Percentiles rank a stretch among this genome's conserved stretches.
Evolutionary conservation across 2,797 vertebrate genomes (phyloP).

Genomic region (Brachyalestes nurse): DNA sequence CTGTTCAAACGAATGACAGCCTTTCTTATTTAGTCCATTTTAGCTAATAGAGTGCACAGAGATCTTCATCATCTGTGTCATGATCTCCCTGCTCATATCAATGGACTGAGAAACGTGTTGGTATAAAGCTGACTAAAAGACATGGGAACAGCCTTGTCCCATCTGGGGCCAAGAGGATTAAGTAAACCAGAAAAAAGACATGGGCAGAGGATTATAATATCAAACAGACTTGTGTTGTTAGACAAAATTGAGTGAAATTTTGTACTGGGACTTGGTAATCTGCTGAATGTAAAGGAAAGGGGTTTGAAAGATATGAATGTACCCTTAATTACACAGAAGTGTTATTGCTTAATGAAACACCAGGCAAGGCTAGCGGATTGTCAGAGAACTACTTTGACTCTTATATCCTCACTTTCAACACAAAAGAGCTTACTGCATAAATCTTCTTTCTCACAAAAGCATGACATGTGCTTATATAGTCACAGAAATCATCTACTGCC

Average conservation of each 20-base stretch:
- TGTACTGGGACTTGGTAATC: conserved; percentile 9
- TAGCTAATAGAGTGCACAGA: conserved; percentile 53
- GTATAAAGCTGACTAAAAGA: conserved; percentile 42
- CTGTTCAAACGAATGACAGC: conserved; percentile 51
- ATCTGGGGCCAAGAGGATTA: conserved; percentile 21
- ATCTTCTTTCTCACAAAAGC: not conserved
- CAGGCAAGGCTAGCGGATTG: not conserved
- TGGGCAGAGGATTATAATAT: conserved; percentile 17
- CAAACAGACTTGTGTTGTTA: conserved; percentile 24
- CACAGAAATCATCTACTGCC: not conserved
- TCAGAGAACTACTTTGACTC: not conserved
- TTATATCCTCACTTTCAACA: not conserved
- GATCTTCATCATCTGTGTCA: conserved; percentile 47
- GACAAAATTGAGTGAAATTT: conserved; percentile 22
- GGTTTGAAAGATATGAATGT: not conserved
- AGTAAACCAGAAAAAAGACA: conserved; percentile 34
- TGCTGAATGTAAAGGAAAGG: conserved; percentile 9
- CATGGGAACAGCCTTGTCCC: conserved; percentile 32
- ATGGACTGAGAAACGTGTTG: conserved; percentile 29
- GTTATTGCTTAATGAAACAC: not conserved
- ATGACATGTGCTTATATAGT: not conserved
- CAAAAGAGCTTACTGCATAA: not conserved
- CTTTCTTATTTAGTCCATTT: conserved; percentile 54
- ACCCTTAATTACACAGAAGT: not conserved
- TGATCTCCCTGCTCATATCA: conserved; percentile 48